Base-by-base conservation (phyloP, 2,113 vertebrate genomes). In the Oreochromis spilurus region DNA sequence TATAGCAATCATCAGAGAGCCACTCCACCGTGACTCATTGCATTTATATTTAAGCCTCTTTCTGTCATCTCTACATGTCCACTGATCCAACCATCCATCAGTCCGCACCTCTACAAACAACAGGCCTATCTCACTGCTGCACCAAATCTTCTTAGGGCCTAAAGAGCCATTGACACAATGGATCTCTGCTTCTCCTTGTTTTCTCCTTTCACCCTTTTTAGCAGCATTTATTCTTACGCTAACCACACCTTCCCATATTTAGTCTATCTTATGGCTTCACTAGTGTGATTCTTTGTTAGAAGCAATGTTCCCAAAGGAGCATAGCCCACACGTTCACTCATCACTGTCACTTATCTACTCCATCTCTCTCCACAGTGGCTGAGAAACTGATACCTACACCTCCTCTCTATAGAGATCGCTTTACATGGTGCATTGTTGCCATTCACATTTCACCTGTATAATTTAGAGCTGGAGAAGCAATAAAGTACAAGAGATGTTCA, bases 21-120 rank as follows among this genome's bases (percentile, higher is more conserved):
- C 21, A 34, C 89, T 89, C 62, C 60, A 55, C 82, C 43, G 29
- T 89, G 84, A 87, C 85, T 90, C 88, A 84, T 78, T 79, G 50
- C 24, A 24, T 90, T 91, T 77, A 82, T 85, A 79, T 79, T 78
- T 89, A 91, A 91, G 82, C 90, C 62, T 89, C 90, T 92, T 87
- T 92, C 62, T 84, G 29, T 85, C 90, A 84, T 88, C 86, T 88
- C 81, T 87, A 52, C 87, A 75, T 85, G 84, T 78, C 67, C 91
- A 84, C 87, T 62, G 79, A 89, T 77, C 81, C 88, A 43, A 3
- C 48, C 86, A 48, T 78, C 84, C 58, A 77, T 89, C 89, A 87
- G 14, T 77, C 81, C 81, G 34, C 80, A 88, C 57, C 84, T 65
- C 81, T 17, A 7, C 10, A 43, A 65, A 87, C 75, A 26, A 55